Evolutionary conservation across 2,888 invertebrate genomes (phyloP).

Genomic region (Rhagium mordax): DNA sequence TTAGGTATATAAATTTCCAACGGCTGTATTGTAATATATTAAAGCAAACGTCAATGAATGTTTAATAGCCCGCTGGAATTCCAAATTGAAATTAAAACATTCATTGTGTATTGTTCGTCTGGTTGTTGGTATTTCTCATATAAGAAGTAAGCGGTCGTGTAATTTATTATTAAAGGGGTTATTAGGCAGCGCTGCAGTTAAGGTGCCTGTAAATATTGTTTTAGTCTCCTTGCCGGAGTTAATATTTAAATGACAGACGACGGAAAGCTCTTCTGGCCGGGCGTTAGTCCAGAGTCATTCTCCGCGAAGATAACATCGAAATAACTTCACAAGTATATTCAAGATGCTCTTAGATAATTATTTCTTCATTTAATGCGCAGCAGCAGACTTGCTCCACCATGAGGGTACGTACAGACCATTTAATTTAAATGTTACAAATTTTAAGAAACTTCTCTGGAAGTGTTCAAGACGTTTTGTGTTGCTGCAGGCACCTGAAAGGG

Average conservation of each 20-base stretch:
- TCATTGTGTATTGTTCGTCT: constrained; percentile 26
- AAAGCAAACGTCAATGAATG: constrained; percentile 19
- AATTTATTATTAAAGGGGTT: constrained; percentile 23
- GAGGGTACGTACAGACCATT: no score
- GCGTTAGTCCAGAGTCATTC: not conserved
- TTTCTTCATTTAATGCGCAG: no score
- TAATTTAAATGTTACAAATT: no score
- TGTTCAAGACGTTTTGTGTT: no score
- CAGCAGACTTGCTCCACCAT: no score
- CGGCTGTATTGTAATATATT: constrained; percentile 6
- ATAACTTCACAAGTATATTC: not conserved
- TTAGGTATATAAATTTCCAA: not conserved
- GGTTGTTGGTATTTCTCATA: constrained; percentile 12
- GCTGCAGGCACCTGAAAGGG: no score
- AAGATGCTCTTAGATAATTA: no score
- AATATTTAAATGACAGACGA: constrained; percentile 7
- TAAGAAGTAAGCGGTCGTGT: constrained; percentile 5
- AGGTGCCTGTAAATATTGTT: constrained; percentile 16
- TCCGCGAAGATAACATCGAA: not conserved
- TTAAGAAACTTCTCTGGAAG: no score
- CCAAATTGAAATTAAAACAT: constrained; percentile 24
- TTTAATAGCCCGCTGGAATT: constrained; percentile 14
- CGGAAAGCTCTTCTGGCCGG: not conserved
- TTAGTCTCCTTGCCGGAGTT: not conserved
- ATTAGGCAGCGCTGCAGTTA: constrained; percentile 17